These are phyloP conservation scores for Helogale parvula DNA, from an alignment of 2,113 vertebrate genomes.

Conservation along the genomic window DNA sequence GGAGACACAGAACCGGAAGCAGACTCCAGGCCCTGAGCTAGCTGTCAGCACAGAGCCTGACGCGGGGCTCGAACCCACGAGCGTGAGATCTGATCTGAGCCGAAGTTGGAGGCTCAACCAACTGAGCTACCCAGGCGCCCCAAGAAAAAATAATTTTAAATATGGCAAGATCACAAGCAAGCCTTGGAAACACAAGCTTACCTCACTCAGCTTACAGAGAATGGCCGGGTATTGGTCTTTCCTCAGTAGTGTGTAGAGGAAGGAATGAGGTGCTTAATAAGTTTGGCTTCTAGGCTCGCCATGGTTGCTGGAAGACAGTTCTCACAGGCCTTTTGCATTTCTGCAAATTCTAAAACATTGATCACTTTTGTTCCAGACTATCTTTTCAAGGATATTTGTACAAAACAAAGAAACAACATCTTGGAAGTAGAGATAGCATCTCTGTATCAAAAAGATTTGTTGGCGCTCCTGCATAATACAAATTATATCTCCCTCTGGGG, in stretches of 20 bases:
- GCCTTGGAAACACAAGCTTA: not conserved
- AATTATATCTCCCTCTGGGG: not conserved
- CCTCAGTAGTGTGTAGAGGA: not conserved
- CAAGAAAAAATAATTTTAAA: not conserved
- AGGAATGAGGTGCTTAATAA: not conserved
- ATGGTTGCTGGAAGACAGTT: not conserved
- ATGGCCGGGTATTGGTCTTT: not conserved
- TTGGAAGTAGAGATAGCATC: not conserved
- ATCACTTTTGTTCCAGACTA: not conserved
- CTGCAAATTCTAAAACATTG: not conserved
- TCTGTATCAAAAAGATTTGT: not conserved
- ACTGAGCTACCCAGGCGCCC: too few species aligned
- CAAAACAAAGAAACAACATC: not conserved
- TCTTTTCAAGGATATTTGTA: not conserved
- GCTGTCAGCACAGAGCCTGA: too few species aligned
- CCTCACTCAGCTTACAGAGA: not conserved
- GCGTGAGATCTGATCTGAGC: too few species aligned
- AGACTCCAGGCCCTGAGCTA: too few species aligned
- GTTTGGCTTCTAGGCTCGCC: not conserved
- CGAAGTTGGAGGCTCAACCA: too few species aligned
- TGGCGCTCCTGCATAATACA: not conserved
- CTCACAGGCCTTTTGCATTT: too few species aligned
- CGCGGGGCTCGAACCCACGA: too few species aligned
- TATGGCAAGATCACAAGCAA: too few species aligned
- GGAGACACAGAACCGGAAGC: too few species aligned